phyloP scores from a whole-genome alignment of 2,888 invertebrate genomes.

The Sminthurides aquaticus region DNA sequence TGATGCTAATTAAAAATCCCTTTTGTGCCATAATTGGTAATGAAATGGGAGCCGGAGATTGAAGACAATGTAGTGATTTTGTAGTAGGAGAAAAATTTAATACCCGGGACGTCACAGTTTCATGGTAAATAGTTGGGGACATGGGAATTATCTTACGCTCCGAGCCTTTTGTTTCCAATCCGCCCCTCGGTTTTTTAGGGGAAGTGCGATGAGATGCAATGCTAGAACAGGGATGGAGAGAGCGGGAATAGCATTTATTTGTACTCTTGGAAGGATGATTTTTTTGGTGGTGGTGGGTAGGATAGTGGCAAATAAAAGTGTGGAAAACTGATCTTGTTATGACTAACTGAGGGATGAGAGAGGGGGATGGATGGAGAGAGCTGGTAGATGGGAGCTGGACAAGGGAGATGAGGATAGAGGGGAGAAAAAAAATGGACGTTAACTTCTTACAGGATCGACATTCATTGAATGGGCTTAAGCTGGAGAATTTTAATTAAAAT shows the following conservation, averaged over 20 bases:
- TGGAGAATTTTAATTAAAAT: conserved; percentile 43
- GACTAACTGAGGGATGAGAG: conserved; percentile 11
- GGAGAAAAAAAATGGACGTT: conserved; percentile 34
- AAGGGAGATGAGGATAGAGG: conserved; percentile 23
- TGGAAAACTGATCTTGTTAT: conserved; percentile 12
- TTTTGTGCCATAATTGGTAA: conserved; percentile 33
- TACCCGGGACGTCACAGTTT: conserved; percentile 4
- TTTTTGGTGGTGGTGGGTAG: neutral
- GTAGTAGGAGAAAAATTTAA: neutral
- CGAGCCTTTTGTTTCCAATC: neutral
- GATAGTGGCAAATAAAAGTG: neutral
- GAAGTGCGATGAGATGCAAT: conserved; percentile 2
- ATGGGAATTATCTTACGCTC: neutral
- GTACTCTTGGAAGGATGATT: neutral
- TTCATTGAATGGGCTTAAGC: conserved; percentile 28
- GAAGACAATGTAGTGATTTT: conserved; percentile 24
- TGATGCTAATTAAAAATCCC: conserved; percentile 31
- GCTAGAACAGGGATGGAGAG: conserved; percentile 2
- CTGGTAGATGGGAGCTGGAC: conserved; percentile 12
- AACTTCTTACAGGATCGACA: conserved; percentile 24
- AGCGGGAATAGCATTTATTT: too few relatives aligned
- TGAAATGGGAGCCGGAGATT: conserved; percentile 28
- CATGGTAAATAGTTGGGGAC: conserved; percentile 7
- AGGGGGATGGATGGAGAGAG: too few relatives aligned
- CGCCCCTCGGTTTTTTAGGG: neutral